phyloP scores from a whole-genome alignment of 2,888 invertebrate species.

The Drosophila pegasa region DNA sequence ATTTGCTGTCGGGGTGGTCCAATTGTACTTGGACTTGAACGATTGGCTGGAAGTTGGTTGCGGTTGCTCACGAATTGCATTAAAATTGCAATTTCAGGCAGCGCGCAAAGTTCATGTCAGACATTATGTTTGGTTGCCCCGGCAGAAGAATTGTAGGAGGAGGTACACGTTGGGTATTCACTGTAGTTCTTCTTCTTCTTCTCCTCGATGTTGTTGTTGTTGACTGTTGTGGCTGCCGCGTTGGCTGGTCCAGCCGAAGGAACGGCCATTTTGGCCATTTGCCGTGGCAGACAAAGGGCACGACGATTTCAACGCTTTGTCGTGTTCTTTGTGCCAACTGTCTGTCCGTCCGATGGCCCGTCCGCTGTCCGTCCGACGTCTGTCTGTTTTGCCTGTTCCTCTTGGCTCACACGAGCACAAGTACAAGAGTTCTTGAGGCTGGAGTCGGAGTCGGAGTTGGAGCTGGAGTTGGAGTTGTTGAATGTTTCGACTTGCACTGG shows the following conservation, averaged over 20 bases:
- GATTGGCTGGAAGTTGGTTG: conserved; percentile 64
- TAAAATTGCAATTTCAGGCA: conserved; percentile 83
- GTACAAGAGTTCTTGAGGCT: conserved; percentile 73
- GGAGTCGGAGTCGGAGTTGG: conserved; percentile 31
- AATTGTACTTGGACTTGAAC: conserved; percentile 80
- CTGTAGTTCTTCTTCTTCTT: conserved; percentile 4
- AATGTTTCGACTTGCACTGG: conserved; percentile 46
- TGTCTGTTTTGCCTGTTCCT: conserved; percentile 21
- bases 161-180: conserved; percentile 57
- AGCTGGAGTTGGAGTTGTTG: conserved; percentile 26
- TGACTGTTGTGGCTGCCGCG: conserved; percentile 39
- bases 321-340: conserved; percentile 75
- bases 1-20: conserved; percentile 72
- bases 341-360: conserved; percentile 33
- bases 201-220: conserved; percentile 8
- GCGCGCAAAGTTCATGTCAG: conserved; percentile 83
- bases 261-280: conserved; percentile 55
- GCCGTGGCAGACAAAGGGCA: conserved; percentile 76
- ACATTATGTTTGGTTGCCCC: conserved; percentile 65
- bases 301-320: conserved; percentile 83
- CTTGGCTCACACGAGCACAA: conserved; percentile 57
- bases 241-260: conserved; percentile 53
- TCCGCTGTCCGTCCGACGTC: neutral
- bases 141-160: conserved; percentile 53
- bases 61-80: conserved; percentile 82